Conservation (phyloP, 1,140 invertebrate genomes). For the Zaprionus davidi region DNA sequence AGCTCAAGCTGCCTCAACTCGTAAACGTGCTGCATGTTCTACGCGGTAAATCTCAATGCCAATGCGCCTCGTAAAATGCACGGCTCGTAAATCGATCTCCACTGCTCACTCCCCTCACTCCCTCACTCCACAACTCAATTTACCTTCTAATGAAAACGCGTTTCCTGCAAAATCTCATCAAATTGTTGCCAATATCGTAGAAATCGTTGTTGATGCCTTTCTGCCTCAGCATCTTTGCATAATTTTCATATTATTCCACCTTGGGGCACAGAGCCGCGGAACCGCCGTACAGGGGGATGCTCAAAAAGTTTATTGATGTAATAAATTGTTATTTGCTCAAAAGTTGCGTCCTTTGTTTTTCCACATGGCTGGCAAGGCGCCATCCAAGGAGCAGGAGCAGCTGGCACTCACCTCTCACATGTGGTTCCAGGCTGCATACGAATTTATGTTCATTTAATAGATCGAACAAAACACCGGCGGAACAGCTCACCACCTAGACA, state of each 20-base stretch:
- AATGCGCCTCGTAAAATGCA: slow-evolving; percentile 30
- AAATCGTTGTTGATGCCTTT: slow-evolving; percentile 57
- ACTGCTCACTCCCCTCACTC: no score
- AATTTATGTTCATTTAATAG: slow-evolving; percentile 72
- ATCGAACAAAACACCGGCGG: slow-evolving; percentile 47
- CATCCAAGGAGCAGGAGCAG: slow-evolving; percentile 13
- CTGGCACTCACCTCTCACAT: slow-evolving; percentile 2
- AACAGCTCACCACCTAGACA: slow-evolving; percentile 11
- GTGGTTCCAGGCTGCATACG: slow-evolving; percentile 31
- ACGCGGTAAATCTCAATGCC: slow-evolving; percentile 12
- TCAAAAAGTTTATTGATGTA: slow-evolving; percentile 68
- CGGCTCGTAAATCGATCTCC: neutral
- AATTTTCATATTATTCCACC: slow-evolving; percentile 75
- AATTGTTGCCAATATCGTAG: slow-evolving; percentile 36
- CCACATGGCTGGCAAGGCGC: slow-evolving; percentile 55
- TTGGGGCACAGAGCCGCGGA: slow-evolving; percentile 41
- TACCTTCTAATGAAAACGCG: slow-evolving; percentile 66
- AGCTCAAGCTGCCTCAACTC: slow-evolving; percentile 20
- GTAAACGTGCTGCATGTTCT: slow-evolving; percentile 11
- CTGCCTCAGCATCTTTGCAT: slow-evolving; percentile 48
- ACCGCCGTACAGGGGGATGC: neutral
- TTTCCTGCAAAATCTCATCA: slow-evolving; percentile 64
- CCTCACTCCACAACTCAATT: slow-evolving; percentile 33
- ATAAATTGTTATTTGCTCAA: slow-evolving; percentile 73
- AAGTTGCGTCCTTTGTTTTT: slow-evolving; percentile 63